Conservation (phyloP, 2,113 vertebrate genomes). For the Alligator sinensis region DNA sequence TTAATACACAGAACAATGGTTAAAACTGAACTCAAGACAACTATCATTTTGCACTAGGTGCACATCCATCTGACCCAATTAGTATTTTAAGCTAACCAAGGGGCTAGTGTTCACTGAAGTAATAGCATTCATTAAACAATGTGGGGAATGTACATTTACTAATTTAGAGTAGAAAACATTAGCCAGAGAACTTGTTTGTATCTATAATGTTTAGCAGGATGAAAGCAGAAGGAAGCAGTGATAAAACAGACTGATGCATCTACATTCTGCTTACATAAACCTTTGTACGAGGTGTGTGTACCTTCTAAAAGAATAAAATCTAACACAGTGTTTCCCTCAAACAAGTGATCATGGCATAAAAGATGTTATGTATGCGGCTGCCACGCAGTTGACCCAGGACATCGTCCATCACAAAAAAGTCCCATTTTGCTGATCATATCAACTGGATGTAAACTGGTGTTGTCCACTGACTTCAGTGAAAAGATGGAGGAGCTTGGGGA, state of each 20-base stretch:
- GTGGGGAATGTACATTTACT: neutral
- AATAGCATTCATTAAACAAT: neutral
- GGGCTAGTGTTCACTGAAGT: conserved; percentile 3
- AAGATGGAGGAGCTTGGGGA: conserved; percentile 4
- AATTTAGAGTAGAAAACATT: neutral
- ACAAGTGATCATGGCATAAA: neutral
- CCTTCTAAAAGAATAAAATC: neutral
- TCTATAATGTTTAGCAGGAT: neutral
- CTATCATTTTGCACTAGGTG: neutral
- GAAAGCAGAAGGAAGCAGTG: conserved; percentile 15
- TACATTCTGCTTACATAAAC: neutral
- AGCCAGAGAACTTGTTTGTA: neutral
- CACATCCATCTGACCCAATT: neutral
- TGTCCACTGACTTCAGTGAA: neutral
- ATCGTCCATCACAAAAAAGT: neutral
- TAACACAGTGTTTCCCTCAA: fast-evolving
- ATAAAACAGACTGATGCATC: neutral
- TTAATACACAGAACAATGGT: neutral
- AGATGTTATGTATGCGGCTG: neutral
- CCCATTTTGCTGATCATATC: conserved; percentile 4
- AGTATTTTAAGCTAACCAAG: conserved; percentile 34
- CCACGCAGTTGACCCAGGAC: neutral
- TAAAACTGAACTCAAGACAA: neutral
- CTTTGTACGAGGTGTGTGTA: neutral
- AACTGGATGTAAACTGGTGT: neutral